Evolutionary conservation across 2,113 vertebrate species (phyloP), one percentile per base, ranked within the genome.

Genomic region (Micromys minutus): DNA sequence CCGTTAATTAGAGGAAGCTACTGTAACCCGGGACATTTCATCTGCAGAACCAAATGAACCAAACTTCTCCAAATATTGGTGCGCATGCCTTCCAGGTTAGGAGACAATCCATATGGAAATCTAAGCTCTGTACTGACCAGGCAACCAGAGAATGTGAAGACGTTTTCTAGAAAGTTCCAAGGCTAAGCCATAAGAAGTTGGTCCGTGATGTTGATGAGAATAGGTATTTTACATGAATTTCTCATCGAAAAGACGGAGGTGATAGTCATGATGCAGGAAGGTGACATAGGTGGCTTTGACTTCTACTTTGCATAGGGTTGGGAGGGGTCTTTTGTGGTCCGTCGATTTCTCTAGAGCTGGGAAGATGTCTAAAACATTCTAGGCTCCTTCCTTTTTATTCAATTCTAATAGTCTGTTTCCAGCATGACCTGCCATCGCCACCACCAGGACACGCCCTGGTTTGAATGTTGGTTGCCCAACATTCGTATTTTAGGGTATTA

Each of bases 141-240:
- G 50, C 69, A 95, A 67, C 34, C 6, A 55, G 45, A 45, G 42
- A 59, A n/a, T 13, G 5, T 7, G 19, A 61, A 22, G 15, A 55
- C 24, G 55, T 55, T 90, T 71, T 93, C 76, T 79, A 74, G 79
- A 61, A 90, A 89, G 75, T 93, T 93, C 77, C 65, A 93, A 91
- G 42, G 12, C 34, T 59, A 80, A 52, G 34, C 57, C n/a, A 22
- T 90, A 87, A 89, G 31, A 74, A 90, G 86, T 26, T 57, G 39
- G 63, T 50, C 10, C 63, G 2, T 36, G 83, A 31, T 21, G 22
- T 13, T 67, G 29, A 63, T 65, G 39, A 63, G 1, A 67, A 50
- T 34, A 67, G 39, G 31, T 50, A 63, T 88, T 90, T 95, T 80
- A 19, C 2, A 50, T 24, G 47, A 22, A 7, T 65, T 80, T 86